phyloP scores from a whole-genome alignment of 1,140 invertebrate species.

The Aricia agestis region DNA sequence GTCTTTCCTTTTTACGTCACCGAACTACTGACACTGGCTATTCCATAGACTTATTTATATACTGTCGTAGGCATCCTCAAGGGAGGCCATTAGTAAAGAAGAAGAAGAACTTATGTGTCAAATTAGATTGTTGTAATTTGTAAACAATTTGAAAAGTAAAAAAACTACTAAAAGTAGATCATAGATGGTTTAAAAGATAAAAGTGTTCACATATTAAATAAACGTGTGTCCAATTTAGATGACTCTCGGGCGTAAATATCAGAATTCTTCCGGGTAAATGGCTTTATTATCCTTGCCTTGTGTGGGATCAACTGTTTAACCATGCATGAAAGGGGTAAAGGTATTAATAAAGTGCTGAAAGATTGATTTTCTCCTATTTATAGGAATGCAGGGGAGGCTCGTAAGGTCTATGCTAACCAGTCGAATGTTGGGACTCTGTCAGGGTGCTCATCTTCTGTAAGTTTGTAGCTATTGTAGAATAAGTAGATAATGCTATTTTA shows the following conservation, averaged over 20 bases:
- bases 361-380: conserved; percentile 74
- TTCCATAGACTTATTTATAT: too few species aligned
- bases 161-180: neutral
- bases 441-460: conserved; percentile 74
- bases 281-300: conserved; percentile 44
- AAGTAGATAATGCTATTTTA: neutral
- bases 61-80: too few species aligned
- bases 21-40: too few species aligned
- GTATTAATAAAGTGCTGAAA: conserved; percentile 45
- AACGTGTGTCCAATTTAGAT: conserved; percentile 44
- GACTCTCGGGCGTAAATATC: conserved; percentile 72
- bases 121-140: conserved; percentile 7
- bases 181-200: conserved; percentile 11
- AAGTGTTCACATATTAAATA: neutral
- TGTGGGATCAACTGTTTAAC: conserved; percentile 44
- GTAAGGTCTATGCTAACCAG: conserved; percentile 71
- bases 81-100: too few species aligned
- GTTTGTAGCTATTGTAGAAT: conserved; percentile 32
- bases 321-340: conserved; percentile 59
- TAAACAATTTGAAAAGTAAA: conserved; percentile 10
- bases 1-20: too few species aligned
- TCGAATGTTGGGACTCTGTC: conserved; percentile 74
- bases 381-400: conserved; percentile 72
- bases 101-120: neutral
- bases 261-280: conserved; percentile 72